Evolutionary conservation across 2,888 invertebrate species (phyloP), one percentile per base, ranked within the genome.

Genomic region (Ellobium chinense): DNA sequence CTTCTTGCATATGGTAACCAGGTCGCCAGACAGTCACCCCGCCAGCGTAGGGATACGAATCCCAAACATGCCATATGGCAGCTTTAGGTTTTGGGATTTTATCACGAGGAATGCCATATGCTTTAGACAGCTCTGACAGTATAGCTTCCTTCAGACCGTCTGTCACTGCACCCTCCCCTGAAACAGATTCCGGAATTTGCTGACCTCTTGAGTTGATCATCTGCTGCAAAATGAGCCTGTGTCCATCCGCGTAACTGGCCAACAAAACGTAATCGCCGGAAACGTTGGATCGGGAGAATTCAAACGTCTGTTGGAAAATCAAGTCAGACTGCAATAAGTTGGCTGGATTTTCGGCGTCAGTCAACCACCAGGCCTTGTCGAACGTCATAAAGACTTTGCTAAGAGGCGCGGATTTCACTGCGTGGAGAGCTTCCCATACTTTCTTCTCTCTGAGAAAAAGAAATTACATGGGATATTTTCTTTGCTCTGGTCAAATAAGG

Each of bases 21-120:
- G 46, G 27, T 46, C 54, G 3, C 5, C 27, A 46, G 24, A 54
- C 34, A 12, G 9, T 31, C 46, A n/a, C 39, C 12, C 54, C 54
- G 29, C 70, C n/a, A 9, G 54, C 70, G n/a, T 54, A 70, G 21
- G 70, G 70, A 27, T 70, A 70, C 14, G 39, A 18, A 27, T 14
- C 27, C 70, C 70, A 70, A 27, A 54, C 39, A 9, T 46, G 46
- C n/a, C 27, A 31, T 2, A 39, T n/a, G 46, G 54, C n/a, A 2
- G 70, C n/a, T 27, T 54, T 9, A 7, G 70, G 70, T 7, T 39
- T 54, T 46, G 70, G 70, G 54, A 70, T 70, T 3, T 4, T 18
- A 2, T 12, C 18, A 7, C 70, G 46, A 27, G 31, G 14, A 39
- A 70, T 39, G 24, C 34, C 34, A 24, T 29, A 65, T 9, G 65